These are phyloP conservation scores for Syngnathus scovelli DNA, from an alignment of 2,113 vertebrate genomes.

Conservation along the genomic window DNA sequence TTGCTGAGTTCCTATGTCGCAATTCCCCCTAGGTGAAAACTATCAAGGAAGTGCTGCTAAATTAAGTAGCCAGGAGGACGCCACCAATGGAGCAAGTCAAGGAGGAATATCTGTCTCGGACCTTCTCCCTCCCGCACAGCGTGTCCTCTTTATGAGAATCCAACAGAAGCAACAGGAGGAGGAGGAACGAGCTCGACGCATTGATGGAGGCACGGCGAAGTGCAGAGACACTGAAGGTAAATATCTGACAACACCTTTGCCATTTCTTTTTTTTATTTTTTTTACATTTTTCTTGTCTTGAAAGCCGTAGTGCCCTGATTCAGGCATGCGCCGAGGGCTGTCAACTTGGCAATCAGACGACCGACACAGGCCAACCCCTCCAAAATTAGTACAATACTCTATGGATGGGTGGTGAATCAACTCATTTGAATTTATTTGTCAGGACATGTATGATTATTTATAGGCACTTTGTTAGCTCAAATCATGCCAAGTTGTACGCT, in stretches of 20 bases:
- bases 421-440: not conserved
- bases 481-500: too few relatives aligned
- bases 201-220: conserved; percentile 75
- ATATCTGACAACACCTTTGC: not conserved
- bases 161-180: conserved; percentile 95
- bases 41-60: conserved; percentile 66
- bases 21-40: conserved; percentile 63
- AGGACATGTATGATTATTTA: too few relatives aligned
- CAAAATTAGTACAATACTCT: not conserved
- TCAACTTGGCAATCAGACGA: not conserved
- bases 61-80: conserved; percentile 62
- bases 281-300: not conserved
- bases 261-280: not conserved
- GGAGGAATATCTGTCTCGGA: conserved; percentile 77
- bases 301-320: not conserved
- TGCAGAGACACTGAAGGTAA: conserved; percentile 80
- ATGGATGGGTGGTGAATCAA: not conserved
- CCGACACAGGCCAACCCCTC: not conserved
- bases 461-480: too few relatives aligned
- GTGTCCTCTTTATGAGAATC: conserved; percentile 88
- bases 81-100: conserved; percentile 57
- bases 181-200: conserved; percentile 82
- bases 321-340: not conserved
- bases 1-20: not conserved
- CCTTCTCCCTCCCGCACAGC: conserved; percentile 87